Base-by-base conservation (phyloP, 2,888 invertebrate genomes). In the Lamellibrachia columna region DNA sequence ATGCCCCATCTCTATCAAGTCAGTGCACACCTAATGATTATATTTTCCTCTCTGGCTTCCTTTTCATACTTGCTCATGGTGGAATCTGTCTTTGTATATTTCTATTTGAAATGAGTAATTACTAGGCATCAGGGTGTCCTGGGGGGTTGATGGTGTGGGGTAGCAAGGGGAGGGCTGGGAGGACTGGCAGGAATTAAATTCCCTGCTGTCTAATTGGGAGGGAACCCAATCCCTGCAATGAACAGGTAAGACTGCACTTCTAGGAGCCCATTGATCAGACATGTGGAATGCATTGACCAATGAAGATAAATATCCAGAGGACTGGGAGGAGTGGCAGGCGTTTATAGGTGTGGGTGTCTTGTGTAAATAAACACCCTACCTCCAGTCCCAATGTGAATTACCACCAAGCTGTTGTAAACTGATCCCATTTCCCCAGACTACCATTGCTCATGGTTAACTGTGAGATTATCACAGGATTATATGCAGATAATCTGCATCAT, bases 201-300 rank as follows among this genome's bases (percentile, higher is more conserved):
- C 75, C 75, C 75, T 22, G 75, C 75, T 75, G 75, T 75, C 75
- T 75, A 75, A 75, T 75, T 75, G 75, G 75, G 75, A 75, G 75
- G 22, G 15, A 75, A 75, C 75, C 15, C 22, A 22, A 75, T 75
- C 75, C 75, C 75, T 22, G 75, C 22, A 75, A 4, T 75, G n/a
- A 75, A 75, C n/a, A 75, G 75, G 75, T 75, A n/a, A 75, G 75
- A 3, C 15, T 22, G 75, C 3, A 9, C 55, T n/a, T 15, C 6
- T 22, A 22, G 75, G 75, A 75, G 22, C 6, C 22, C 22, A 75
- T 75, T 75, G 75, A 75, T 75, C 75, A 15, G 75, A 15, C 75
- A 75, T 75, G 75, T 75, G 75, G 75, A 75, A 75, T 22, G 22
- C 22, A 22, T 75, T 75, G 15, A 75, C 22, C 75, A 22, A n/a